phyloP scores from a whole-genome alignment of 2,113 vertebrate species.

The Odocoileus virginianus region DNA sequence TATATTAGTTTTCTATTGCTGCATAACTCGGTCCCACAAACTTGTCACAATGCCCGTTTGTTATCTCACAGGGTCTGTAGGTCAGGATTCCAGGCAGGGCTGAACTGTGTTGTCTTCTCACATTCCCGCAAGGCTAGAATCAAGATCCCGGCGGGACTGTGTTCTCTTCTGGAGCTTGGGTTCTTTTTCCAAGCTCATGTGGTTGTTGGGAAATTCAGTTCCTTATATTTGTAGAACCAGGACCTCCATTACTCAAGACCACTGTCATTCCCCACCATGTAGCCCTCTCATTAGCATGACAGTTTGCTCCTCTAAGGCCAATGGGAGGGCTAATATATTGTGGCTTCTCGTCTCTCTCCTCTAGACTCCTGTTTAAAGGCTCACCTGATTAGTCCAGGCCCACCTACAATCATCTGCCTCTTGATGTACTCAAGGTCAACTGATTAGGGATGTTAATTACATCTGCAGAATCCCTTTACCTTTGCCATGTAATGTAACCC shows the following conservation, averaged over 20 bases:
- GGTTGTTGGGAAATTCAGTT: background rate
- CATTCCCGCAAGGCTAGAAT: background rate
- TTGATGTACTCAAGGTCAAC: background rate
- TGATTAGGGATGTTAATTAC: background rate
- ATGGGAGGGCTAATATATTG: background rate
- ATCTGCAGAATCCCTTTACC: background rate
- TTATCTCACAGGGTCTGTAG: background rate
- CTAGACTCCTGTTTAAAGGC: background rate
- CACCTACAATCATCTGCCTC: background rate
- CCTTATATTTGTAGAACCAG: background rate
- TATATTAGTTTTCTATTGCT: background rate
- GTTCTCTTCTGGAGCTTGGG: background rate
- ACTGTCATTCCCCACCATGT: background rate
- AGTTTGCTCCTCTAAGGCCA: too few relatives aligned
- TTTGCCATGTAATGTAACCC: background rate
- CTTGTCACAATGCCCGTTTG: fast-evolving
- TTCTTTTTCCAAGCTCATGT: background rate
- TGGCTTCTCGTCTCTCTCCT: background rate
- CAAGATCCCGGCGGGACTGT: fast-evolving
- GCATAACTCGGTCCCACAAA: background rate
- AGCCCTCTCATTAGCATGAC: background rate
- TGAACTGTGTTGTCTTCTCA: too few relatives aligned
- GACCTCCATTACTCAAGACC: background rate
- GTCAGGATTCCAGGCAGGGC: background rate
- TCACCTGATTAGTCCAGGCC: background rate